These are phyloP conservation scores for Petrocephalus zakoni DNA, from an alignment of 2,113 vertebrate genomes.

Conservation along the genomic window DNA sequence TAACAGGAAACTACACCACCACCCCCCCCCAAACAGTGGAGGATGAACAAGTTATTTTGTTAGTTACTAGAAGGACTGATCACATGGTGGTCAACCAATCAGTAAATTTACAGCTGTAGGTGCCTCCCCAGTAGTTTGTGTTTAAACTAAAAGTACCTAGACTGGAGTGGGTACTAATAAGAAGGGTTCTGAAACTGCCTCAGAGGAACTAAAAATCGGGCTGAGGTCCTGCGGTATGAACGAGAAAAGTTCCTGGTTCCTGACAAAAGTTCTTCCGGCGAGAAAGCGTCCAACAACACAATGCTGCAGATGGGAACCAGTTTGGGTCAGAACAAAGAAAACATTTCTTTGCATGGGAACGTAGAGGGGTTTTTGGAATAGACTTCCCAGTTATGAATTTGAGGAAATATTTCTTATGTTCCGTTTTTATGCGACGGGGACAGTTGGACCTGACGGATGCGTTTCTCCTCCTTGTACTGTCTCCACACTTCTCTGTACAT, in stretches of 20 bases:
- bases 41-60: neutral
- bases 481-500: conserved; percentile 97
- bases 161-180: neutral
- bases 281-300: neutral
- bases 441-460: conserved; percentile 72
- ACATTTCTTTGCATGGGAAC: neutral
- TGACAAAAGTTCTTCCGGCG: neutral
- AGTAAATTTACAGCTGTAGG: neutral
- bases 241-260: neutral
- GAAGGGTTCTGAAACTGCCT: neutral
- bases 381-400: neutral
- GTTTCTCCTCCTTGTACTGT: conserved; percentile 89
- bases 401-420: neutral
- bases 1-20: neutral
- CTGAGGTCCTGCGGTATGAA: neutral
- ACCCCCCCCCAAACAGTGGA: neutral
- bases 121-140: neutral
- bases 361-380: neutral
- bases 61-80: neutral
- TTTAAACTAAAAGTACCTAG: neutral
- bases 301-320: neutral
- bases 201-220: neutral
- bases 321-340: neutral
- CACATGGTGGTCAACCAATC: neutral
- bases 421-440: neutral